These are phyloP conservation scores for Chaitophorus viminalis DNA, from an alignment of 2,888 invertebrate species.

Conservation along the genomic window DNA sequence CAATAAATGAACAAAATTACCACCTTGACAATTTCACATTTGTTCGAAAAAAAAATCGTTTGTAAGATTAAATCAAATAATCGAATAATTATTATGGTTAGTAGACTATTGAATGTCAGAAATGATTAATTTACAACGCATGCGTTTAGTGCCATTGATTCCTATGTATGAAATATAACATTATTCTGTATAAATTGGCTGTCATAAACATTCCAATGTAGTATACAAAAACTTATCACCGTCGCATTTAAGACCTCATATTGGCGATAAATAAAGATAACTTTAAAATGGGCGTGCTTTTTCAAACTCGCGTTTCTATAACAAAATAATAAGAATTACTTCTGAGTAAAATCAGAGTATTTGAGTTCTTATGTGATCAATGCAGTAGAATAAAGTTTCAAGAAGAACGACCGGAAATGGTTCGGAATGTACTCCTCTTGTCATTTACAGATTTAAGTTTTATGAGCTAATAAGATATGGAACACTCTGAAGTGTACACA, in stretches of 20 bases:
- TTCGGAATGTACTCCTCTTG: slow-evolving; percentile 10
- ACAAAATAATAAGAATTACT: neutral
- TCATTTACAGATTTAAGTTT: slow-evolving; percentile 43
- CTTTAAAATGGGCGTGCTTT: slow-evolving; percentile 18
- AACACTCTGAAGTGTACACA: neutral
- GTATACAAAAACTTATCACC: neutral
- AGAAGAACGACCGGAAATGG: neutral
- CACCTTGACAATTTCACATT: neutral
- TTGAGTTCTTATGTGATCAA: neutral
- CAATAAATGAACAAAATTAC: neutral
- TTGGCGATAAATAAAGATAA: slow-evolving; percentile 19
- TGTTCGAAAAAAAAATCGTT: neutral
- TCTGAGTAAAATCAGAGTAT: neutral
- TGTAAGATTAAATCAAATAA: no score
- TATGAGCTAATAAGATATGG: neutral
- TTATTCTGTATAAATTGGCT: neutral
- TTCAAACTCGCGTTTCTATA: slow-evolving; percentile 25
- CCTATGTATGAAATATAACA: neutral
- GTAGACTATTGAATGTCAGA: no score
- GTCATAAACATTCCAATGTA: neutral
- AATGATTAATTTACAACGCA: no score
- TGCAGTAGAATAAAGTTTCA: neutral
- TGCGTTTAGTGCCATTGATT: neutral
- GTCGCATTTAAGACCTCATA: neutral
- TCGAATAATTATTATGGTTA: no score